Evolutionary conservation across 1,140 invertebrate species (phyloP).

Genomic region (Vollenhovia emeryi): DNA sequence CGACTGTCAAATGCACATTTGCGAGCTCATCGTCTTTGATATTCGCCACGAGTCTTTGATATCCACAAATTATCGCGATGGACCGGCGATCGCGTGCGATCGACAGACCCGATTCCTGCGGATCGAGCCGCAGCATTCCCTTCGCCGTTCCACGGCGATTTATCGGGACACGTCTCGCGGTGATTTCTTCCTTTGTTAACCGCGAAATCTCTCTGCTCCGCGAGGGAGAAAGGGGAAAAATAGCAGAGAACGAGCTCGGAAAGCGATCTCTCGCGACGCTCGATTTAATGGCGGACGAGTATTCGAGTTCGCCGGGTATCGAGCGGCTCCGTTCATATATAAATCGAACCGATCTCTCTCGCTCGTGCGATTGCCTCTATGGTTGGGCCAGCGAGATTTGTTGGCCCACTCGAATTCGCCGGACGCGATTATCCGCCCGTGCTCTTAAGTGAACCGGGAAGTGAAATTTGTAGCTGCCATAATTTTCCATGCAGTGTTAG

Average conservation of each 20-base stretch:
- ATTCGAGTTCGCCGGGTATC: constrained; percentile 39
- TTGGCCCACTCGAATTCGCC: constrained; percentile 43
- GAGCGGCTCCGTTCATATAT: constrained; percentile 19
- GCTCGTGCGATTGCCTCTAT: constrained; percentile 49
- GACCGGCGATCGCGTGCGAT: constrained; percentile 61
- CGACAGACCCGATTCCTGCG: constrained; percentile 53
- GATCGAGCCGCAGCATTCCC: constrained; percentile 42
- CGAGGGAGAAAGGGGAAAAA: constrained; percentile 27
- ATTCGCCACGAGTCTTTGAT: constrained; percentile 60
- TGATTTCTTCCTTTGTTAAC: constrained; percentile 55
- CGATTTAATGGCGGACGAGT: constrained; percentile 37
- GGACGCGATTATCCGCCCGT: constrained; percentile 48
- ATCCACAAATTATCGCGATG: constrained; percentile 53
- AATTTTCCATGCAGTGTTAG: constrained; percentile 40
- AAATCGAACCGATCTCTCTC: constrained; percentile 43
- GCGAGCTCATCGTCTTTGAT: constrained; percentile 37
- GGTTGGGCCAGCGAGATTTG: constrained; percentile 40
- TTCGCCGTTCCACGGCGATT: constrained; percentile 26
- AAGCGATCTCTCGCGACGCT: neutral
- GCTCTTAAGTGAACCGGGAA: constrained; percentile 38
- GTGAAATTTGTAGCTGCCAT: constrained; percentile 55
- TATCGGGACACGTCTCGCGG: neutral
- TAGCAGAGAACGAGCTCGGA: constrained; percentile 20
- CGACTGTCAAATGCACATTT: constrained; percentile 4
- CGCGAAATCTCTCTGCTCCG: neutral